These are phyloP conservation scores for Siniperca chuatsi DNA, from an alignment of 2,113 vertebrate genomes.

Conservation along the genomic window DNA sequence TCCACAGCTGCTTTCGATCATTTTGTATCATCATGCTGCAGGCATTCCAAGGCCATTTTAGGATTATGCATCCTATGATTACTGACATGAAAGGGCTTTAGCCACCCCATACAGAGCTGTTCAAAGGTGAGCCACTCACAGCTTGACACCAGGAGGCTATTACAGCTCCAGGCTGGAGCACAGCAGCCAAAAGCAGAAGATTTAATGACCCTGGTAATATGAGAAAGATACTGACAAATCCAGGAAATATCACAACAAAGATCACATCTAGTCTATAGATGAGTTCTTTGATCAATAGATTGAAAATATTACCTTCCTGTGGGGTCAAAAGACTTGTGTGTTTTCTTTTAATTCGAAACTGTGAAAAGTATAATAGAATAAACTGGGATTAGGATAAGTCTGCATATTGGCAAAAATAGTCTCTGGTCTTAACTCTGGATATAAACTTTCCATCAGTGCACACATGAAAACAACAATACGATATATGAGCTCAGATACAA, in stretches of 20 bases:
- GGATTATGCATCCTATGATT: slow-evolving; percentile 58
- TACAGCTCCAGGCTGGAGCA: slow-evolving; percentile 52
- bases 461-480: neutral
- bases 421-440: neutral
- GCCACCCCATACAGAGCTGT: slow-evolving; percentile 37
- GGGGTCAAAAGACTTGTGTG: neutral
- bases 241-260: slow-evolving; percentile 24
- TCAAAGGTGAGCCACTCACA: slow-evolving; percentile 67
- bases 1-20: slow-evolving; percentile 23
- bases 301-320: neutral
- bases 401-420: neutral
- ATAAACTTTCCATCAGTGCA: slow-evolving; percentile 10
- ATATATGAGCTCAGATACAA: slow-evolving; percentile 52
- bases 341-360: slow-evolving; percentile 11
- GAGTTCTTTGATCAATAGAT: slow-evolving; percentile 41
- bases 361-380: neutral
- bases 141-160: slow-evolving; percentile 64
- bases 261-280: slow-evolving; percentile 9
- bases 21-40: slow-evolving; percentile 19
- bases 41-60: slow-evolving; percentile 39
- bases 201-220: slow-evolving; percentile 63
- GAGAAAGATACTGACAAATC: slow-evolving; percentile 37
- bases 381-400: slow-evolving; percentile 2
- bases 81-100: slow-evolving; percentile 63
- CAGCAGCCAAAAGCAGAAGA: slow-evolving; percentile 35